A percentile compares a stretch with the other conserved stretches of the same genome.
These are phyloP conservation scores for Mionectes olivaceus DNA, from an alignment of 2,797 vertebrate species.

Conservation along the genomic window DNA sequence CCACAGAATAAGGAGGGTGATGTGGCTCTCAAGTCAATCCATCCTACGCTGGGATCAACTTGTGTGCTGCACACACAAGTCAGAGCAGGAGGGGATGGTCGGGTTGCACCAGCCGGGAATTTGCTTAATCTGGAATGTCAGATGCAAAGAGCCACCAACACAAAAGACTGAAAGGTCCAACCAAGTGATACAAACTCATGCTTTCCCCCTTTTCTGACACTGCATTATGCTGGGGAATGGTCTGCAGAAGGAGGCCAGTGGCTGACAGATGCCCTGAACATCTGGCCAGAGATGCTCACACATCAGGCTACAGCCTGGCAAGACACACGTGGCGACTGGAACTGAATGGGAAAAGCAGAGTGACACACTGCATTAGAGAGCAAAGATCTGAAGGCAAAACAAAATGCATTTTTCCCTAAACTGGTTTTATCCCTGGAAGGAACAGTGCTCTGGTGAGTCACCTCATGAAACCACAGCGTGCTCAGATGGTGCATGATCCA, in stretches of 20 bases:
- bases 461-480: not conserved
- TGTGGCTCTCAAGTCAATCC: not conserved
- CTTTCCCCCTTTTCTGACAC: not conserved
- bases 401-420: not conserved
- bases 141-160: not conserved
- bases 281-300: not conserved
- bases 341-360: not conserved
- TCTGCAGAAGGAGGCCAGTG: not conserved
- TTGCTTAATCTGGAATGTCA: not conserved
- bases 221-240: too few species aligned
- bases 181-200: not conserved
- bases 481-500: not conserved
- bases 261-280: not conserved
- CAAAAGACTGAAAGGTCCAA: not conserved
- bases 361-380: not conserved
- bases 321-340: not conserved
- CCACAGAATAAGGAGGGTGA: not conserved
- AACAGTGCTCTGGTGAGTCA: not conserved
- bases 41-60: not conserved
- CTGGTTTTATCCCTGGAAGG: not conserved
- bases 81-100: not conserved
- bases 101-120: not conserved
- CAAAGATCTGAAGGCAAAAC: not conserved
- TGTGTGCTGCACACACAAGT: not conserved
- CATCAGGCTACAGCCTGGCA: not conserved